Evolutionary conservation across 2,113 vertebrate genomes (phyloP).

Genomic region (Tetrao urogallus): DNA sequence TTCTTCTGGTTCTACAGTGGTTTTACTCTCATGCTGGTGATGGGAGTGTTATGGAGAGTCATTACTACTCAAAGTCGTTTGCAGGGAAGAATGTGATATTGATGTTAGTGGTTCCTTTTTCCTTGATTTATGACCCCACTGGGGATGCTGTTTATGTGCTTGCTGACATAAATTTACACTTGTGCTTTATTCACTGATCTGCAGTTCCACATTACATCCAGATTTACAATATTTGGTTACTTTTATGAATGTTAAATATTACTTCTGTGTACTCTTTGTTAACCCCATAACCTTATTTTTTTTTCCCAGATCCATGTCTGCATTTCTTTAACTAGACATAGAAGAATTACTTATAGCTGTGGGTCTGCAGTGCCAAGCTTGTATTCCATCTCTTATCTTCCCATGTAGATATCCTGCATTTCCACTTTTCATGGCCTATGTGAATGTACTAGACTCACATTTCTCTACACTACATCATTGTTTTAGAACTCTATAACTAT

Average conservation of each 20-base stretch:
- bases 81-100: neutral
- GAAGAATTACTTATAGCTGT: neutral
- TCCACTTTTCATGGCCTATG: neutral
- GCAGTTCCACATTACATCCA: neutral
- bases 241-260: neutral
- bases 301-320: neutral
- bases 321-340: neutral
- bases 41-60: neutral
- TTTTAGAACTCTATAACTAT: neutral
- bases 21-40: neutral
- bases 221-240: neutral
- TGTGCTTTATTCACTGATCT: neutral
- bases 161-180: neutral
- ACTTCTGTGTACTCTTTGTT: neutral
- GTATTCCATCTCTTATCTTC: neutral
- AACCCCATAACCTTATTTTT: neutral
- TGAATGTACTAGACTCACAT: rapidly evolving
- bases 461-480: neutral
- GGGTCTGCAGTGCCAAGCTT: neutral
- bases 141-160: neutral
- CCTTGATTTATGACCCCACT: neutral
- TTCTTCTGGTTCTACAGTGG: neutral
- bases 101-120: neutral
- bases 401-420: neutral
- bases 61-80: neutral